Percentiles rank a stretch among this genome's conserved stretches.
phyloP scores from a whole-genome alignment of 2,113 vertebrate species.

The Siniperca chuatsi region DNA sequence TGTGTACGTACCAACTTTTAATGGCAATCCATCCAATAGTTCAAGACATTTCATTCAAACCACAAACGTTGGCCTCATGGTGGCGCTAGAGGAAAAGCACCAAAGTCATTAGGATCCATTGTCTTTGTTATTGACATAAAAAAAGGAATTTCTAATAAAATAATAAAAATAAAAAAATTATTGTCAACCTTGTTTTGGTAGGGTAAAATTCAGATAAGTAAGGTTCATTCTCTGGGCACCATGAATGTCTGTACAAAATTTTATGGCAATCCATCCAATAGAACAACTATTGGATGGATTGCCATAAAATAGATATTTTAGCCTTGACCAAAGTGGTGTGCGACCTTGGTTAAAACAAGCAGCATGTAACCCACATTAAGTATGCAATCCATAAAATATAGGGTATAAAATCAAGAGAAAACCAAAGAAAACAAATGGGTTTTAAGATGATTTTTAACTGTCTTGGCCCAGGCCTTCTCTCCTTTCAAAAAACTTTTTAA shows the following conservation, averaged over 20 bases:
- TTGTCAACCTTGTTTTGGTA: not conserved
- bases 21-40: not conserved
- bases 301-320: not conserved
- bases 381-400: not conserved
- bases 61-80: not conserved
- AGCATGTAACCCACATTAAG: not conserved
- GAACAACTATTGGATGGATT: too few relatives aligned
- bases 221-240: not conserved
- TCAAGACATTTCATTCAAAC: not conserved
- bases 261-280: not conserved
- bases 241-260: not conserved
- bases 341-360: not conserved
- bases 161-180: not conserved
- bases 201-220: not conserved
- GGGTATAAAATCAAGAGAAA: not conserved
- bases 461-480: not conserved
- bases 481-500: not conserved
- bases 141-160: not conserved
- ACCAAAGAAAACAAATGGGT: not conserved
- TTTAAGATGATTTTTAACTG: not conserved
- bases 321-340: not conserved
- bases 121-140: not conserved
- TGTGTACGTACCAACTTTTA: not conserved
- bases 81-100: too few relatives aligned
- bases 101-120: too few relatives aligned